Evolutionary conservation across 1,140 invertebrate species (phyloP), one percentile per base, ranked within the genome.

Genomic region (Melipona quadrifasciata): DNA sequence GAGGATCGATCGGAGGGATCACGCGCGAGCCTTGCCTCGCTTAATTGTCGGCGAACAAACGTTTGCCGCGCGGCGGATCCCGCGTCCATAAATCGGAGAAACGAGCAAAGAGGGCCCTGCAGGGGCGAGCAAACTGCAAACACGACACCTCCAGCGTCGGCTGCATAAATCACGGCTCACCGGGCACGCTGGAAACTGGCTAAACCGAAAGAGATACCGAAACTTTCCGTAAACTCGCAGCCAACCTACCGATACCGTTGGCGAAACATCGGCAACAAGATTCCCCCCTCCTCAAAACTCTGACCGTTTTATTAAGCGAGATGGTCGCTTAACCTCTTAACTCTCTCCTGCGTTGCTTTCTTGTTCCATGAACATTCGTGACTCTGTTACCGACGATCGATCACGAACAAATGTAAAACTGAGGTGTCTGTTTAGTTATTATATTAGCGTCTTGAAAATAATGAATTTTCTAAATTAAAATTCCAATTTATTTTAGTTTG

Each of bases 171-270:
- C 80, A 82, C 51, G 24, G 58, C 21, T 3, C 4, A 8, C 12
- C 65, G 21, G 34, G 55, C 17, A 51, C 31, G 19, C 24, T 12
- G 72, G 39, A 47, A 47, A n/a, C 61, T 57, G 39, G 58, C 27
- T n/a, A 73, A 75, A 82, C 80, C 72, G 70, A 74, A 82, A 82
- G 80, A 82, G 72, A 65, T 82, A 67, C 70, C 47, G 39, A 76
- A 82, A 82, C 39, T 82, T 75, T 65, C 27, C 71, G 1, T 21
- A 27, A 24, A 76, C 58, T 76, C 67, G n/a, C 8, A n/a, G n/a
- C 64, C 16, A 76, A 82, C 8, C 57, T 76, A 67, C 72, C 61
- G 72, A 82, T 82, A 68, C 12, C 58, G 24, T 24, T 57, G n/a
- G 11, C 80, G 72, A 82, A 75, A 82, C 80, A 74, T 55, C 27